Base-by-base conservation (phyloP, 1,140 invertebrate genomes). In the Artemia franciscana region DNA sequence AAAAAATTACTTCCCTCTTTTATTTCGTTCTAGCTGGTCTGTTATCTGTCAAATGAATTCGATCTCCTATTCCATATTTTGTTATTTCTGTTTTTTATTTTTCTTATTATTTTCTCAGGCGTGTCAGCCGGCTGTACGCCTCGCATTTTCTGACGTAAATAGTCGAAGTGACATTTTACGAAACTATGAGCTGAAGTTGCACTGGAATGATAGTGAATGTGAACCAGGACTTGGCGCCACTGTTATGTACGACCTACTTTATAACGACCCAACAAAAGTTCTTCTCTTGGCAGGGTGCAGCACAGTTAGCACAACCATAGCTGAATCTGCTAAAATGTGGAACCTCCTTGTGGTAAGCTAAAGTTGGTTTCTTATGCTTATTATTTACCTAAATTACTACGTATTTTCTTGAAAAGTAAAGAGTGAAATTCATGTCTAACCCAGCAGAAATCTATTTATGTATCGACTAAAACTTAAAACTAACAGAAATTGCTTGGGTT, bases 311-410 rank as follows among this genome's bases (percentile, higher is more conserved):
- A 98, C 95, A 5, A 96, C 94, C 57, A 91, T 99, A 1, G 94
- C 94, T 0, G 94, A 98, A 76, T 91, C 94, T 26, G 94, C 95
- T 25, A 96, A 95, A 76, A 97, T 98, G 88, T 99, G 95, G 94
- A 98, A 99, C 76, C 78, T 99, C 51, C 86, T 98, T 70, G 95
- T 98, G 76, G 93, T 98, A 78, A 83, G 86, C 79, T n/a, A n/a
- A n/a, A n/a, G n/a, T n/a, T n/a, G n/a, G n/a, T n/a, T n/a, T n/a
- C n/a, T n/a, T n/a, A n/a, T n/a, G n/a, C n/a, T n/a, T n/a, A n/a
- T n/a, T n/a, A n/a, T n/a, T n/a, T n/a, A n/a, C n/a, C n/a, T n/a
- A n/a, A n/a, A n/a, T n/a, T n/a, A n/a, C n/a, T n/a, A n/a, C n/a
- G n/a, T n/a, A n/a, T n/a, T n/a, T n/a, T n/a, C n/a, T n/a, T n/a